Evolutionary conservation across 2,888 invertebrate genomes (phyloP), one percentile per base, ranked within the genome.

Genomic region (Eupithecia abbreviata): DNA sequence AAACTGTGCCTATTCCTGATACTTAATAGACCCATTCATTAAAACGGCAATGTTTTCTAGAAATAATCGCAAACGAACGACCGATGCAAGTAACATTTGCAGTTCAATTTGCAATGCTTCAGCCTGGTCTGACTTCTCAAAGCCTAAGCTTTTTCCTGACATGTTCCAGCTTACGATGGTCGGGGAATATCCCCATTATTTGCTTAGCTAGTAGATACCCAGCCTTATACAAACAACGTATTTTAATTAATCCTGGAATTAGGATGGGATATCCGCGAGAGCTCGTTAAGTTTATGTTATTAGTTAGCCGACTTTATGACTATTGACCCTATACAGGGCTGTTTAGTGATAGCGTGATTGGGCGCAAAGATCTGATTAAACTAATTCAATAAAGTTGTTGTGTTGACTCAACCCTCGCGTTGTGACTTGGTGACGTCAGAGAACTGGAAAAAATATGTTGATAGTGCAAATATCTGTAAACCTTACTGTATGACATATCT

Each of bases 361-460:
- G 75, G 81, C 82, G 84, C 82, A 83, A 77, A 81, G 76, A 82
- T 83, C 62, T 73, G 76, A 80, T 80, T 78, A 85, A 84, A 84
- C 84, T 82, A 84, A 83, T 85, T 81, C 78, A 79, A 84, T 79
- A 82, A 82, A 83, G 78, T 77, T 83, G 76, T 77, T 81, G 82
- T 83, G 76, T 77, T 81, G 82, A 77, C 76, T 69, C 55, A 43
- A 65, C 55, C 41, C 62, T 43, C 55, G 69, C 62, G 18, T 10
- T 58, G 18, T 58, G 58, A 58, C 58, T 71, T 71, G 7, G 55
- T 67, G 51, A 71, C 71, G 70, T 69, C 74, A 74, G 10, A 18
- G 68, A 58, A 47, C 18, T 51, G 9, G 58, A 18, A 18, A 58
- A 58, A 58, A 58, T 58, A 58, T 58, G 10, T 58, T 18, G 18